phyloP scores from a whole-genome alignment of 2,113 vertebrate genomes.

The Sylvietta virens region DNA sequence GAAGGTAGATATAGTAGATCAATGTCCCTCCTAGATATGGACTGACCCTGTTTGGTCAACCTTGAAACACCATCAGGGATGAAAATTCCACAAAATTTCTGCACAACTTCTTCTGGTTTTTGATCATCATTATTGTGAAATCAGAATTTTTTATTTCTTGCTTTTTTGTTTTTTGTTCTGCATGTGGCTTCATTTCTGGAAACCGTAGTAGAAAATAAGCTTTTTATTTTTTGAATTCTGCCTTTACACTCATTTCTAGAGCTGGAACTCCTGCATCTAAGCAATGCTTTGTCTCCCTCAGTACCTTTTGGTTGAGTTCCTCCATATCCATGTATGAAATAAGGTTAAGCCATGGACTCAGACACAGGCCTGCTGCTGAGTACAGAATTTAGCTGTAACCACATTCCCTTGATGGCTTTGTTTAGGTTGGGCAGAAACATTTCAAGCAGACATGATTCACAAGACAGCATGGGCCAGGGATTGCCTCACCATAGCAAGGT shows the following conservation, averaged over 20 bases:
- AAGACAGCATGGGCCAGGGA: not conserved
- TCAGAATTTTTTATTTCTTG: not conserved
- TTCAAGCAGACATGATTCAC: not conserved
- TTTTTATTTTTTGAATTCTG: not conserved
- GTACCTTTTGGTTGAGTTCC: not conserved
- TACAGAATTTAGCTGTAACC: not conserved
- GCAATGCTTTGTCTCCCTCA: not conserved
- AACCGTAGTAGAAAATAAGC: not conserved
- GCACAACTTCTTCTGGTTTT: not conserved
- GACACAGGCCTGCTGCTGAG: not conserved
- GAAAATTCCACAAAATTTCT: not conserved
- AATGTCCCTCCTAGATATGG: not conserved
- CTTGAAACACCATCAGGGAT: not conserved
- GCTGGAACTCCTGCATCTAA: not conserved
- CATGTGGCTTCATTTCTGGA: not conserved
- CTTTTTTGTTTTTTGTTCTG: not conserved
- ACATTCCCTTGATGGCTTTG: not conserved
- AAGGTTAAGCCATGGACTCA: not conserved
- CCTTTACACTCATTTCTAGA: not conserved
- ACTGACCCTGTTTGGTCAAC: not conserved
- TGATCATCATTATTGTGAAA: not conserved
- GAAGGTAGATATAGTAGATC: rapidly evolving
- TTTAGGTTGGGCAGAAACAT: not conserved
- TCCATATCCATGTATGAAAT: not conserved
- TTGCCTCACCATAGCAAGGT: rapidly evolving